Conservation (phyloP, 35 echinoderm and acorn worm species). For the Ophiothrix spiculata region DNA sequence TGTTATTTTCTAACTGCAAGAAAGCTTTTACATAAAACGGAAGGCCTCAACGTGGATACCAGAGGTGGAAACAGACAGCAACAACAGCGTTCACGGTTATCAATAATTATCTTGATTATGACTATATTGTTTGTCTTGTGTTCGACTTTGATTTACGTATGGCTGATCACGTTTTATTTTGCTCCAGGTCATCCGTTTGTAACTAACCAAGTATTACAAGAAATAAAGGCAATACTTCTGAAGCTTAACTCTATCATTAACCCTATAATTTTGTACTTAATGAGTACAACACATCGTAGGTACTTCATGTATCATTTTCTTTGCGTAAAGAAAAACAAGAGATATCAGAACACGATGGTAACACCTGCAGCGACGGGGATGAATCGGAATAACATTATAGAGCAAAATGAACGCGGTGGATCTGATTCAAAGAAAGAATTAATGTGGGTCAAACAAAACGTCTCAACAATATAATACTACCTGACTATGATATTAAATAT, state of each 20-base stretch:
- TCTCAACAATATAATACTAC: neutral
- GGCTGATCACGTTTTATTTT: neutral
- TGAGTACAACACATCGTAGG: slow-evolving; percentile 6
- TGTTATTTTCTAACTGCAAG: neutral
- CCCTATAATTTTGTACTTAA: slow-evolving; percentile 17
- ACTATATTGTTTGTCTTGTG: neutral
- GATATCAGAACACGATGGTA: neutral
- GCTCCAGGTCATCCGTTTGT: neutral
- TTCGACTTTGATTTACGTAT: neutral
- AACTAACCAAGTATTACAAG: neutral
- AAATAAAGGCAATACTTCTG: neutral
- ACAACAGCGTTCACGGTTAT: neutral
- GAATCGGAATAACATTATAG: neutral
- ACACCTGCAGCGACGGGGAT: neutral
- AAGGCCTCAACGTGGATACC: neutral
- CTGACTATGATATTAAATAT: too few relatives aligned
- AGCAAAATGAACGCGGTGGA: neutral
- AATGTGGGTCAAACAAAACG: neutral
- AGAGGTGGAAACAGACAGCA: slow-evolving; percentile 13
- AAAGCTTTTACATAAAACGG: neutral
- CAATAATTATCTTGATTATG: slow-evolving; percentile 5
- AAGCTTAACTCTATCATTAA: slow-evolving; percentile 18
- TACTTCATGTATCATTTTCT: neutral
- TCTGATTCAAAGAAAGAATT: neutral
- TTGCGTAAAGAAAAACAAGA: neutral